Evolutionary conservation across 2,113 vertebrate species (phyloP).

Genomic region (Osmerus eperlanus): DNA sequence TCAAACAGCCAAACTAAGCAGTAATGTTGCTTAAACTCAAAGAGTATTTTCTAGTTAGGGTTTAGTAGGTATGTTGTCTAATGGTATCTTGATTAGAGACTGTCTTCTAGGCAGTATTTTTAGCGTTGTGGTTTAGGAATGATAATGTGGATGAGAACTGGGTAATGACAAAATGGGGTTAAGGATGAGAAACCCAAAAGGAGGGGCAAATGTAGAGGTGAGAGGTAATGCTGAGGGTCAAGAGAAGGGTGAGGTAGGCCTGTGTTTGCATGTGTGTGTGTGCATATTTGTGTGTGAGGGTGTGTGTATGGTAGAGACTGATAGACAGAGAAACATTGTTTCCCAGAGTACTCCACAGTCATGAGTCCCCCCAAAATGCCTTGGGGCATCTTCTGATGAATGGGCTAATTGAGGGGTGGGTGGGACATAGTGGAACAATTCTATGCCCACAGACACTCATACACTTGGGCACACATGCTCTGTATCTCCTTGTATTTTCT

Average conservation of each 20-base stretch:
- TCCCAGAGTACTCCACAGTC: not conserved
- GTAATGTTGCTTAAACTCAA: no score
- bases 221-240: not conserved
- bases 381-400: slow-evolving; percentile 3
- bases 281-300: not conserved
- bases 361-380: slow-evolving; percentile 1
- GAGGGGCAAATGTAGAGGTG: not conserved
- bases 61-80: no score
- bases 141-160: no score
- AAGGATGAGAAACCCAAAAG: not conserved
- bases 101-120: no score
- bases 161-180: not conserved
- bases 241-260: not conserved
- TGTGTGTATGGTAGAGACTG: not conserved
- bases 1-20: no score
- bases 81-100: no score
- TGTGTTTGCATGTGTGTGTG: not conserved
- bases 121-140: no score
- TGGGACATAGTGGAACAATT: no score
- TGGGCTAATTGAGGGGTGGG: not conserved
- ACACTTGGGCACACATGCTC: no score
- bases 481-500: no score
- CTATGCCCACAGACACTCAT: no score
- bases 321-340: slow-evolving; percentile 7
- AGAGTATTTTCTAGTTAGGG: no score